phyloP scores from a whole-genome alignment of 2,113 vertebrate genomes.

The Oceanites oceanicus region DNA sequence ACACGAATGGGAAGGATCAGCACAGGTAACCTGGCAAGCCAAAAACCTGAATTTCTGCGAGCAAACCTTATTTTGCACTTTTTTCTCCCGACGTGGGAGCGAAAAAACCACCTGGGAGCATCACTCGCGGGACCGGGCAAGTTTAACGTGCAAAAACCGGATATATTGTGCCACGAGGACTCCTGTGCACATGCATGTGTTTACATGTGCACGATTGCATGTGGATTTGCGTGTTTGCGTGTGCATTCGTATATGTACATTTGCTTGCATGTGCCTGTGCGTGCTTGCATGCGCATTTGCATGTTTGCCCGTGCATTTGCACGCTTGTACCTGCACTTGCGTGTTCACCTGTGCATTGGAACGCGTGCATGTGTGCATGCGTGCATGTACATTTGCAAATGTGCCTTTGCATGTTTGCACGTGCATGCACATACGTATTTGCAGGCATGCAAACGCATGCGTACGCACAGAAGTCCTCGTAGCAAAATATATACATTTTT shows the following conservation, averaged over 20 bases:
- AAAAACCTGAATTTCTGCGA: rapidly evolving
- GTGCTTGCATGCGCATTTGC: not conserved
- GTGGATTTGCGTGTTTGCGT: rapidly evolving
- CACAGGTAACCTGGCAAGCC: rapidly evolving
- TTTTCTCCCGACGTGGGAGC: not conserved
- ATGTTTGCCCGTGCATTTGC: rapidly evolving
- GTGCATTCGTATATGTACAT: rapidly evolving
- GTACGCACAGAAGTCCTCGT: rapidly evolving
- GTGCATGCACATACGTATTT: rapidly evolving
- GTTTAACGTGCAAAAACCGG: not conserved
- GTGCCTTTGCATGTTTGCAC: not conserved
- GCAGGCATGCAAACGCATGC: not conserved
- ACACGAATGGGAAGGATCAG: too few relatives aligned
- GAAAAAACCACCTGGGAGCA: not conserved
- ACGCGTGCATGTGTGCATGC: not conserved
- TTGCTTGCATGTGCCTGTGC: rapidly evolving
- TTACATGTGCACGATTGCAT: rapidly evolving
- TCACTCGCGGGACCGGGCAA: rapidly evolving
- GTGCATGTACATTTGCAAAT: rapidly evolving
- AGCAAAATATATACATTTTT: rapidly evolving
- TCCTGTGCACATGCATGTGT: rapidly evolving
- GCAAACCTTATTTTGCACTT: not conserved
- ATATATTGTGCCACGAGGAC: rapidly evolving
- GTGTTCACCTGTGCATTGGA: too few relatives aligned
- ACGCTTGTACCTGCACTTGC: too few relatives aligned